Percentiles rank a stretch among this genome's conserved stretches.
Evolutionary conservation across 1,140 invertebrate species (phyloP).

Genomic region (Galendromus occidentalis): DNA sequence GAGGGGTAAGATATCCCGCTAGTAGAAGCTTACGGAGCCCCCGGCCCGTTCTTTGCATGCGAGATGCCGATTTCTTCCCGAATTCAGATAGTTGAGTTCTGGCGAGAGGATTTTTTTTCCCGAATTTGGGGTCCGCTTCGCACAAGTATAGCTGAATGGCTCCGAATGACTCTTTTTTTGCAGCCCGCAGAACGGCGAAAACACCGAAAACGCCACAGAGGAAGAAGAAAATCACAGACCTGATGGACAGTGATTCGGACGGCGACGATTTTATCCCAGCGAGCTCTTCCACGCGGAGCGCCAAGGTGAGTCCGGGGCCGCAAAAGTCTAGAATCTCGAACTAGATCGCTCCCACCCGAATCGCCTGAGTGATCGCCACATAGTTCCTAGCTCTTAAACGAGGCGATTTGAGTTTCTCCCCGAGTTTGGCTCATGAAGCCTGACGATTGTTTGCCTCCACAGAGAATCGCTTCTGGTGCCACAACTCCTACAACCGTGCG

Average conservation of each 20-base stretch:
- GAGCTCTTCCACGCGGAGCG: too few relatives aligned
- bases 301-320: too few relatives aligned
- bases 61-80: background rate
- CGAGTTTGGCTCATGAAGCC: too few relatives aligned
- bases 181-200: background rate
- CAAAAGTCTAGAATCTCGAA: too few relatives aligned
- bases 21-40: background rate
- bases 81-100: background rate
- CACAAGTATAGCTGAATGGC: background rate
- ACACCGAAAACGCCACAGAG: background rate
- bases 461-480: too few relatives aligned
- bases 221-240: background rate
- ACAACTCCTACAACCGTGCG: too few relatives aligned
- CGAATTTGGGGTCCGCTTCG: background rate
- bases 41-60: background rate
- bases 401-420: too few relatives aligned
- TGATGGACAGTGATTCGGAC: slow-evolving; percentile 5
- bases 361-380: too few relatives aligned
- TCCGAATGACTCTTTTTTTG: background rate
- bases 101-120: background rate
- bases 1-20: background rate
- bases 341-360: too few relatives aligned
- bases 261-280: background rate
- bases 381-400: too few relatives aligned
- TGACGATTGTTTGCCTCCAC: too few relatives aligned